Conservation (phyloP, 1,140 invertebrate genomes). For the Conus betulinus region DNA sequence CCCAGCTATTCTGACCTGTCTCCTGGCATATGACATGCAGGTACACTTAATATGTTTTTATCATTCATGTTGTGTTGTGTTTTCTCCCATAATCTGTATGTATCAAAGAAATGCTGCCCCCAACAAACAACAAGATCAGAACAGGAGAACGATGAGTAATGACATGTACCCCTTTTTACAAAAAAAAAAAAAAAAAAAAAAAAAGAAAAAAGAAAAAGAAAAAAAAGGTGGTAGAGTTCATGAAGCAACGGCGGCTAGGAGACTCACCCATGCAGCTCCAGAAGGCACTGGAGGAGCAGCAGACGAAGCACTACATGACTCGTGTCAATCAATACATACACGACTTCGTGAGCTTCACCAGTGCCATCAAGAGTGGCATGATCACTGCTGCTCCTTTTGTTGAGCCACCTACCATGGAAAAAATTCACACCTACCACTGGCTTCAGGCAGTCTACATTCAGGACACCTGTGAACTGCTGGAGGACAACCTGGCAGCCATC, state of each 20-base stretch:
- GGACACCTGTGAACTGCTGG: conserved; percentile 50
- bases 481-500: conserved; percentile 47
- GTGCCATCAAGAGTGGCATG: background rate
- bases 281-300: conserved; percentile 38
- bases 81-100: no score
- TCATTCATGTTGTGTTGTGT: no score
- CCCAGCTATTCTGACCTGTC: no score
- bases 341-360: conserved; percentile 26
- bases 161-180: no score
- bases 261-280: conserved; percentile 43
- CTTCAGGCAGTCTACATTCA: conserved; percentile 34
- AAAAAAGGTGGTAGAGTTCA: no score
- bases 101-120: no score
- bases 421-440: conserved; percentile 44
- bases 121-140: no score
- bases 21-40: no score
- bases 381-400: conserved; percentile 27
- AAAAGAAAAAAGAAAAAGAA: no score
- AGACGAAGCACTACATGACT: conserved; percentile 6
- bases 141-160: no score
- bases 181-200: no score
- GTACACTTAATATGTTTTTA: no score
- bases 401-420: conserved; percentile 22
- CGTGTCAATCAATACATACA: conserved; percentile 27
- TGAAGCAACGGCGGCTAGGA: conserved; percentile 36